Conservation (phyloP, 2,888 invertebrate genomes). For the Clostera curtula region DNA sequence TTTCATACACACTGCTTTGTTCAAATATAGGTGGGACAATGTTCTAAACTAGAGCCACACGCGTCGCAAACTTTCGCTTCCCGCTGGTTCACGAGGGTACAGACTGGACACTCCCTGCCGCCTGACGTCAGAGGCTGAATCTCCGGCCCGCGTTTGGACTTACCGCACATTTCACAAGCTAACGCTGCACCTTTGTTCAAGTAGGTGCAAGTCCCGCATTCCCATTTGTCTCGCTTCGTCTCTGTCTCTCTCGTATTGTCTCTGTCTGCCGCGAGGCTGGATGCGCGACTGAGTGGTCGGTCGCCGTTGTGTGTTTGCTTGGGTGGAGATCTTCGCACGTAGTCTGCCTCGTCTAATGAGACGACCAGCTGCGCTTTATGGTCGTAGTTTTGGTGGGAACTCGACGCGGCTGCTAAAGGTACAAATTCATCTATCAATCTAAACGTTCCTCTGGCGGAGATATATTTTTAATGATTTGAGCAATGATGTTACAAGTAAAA, state of each 20-base stretch:
- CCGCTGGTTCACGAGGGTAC: slow-evolving; percentile 83
- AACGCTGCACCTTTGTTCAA: slow-evolving; percentile 69
- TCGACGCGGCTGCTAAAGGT: too few species aligned
- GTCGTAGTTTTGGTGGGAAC: slow-evolving; percentile 43
- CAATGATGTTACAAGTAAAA: too few species aligned
- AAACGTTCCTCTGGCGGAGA: too few species aligned
- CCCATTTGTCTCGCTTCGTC: slow-evolving; percentile 69
- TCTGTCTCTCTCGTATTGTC: slow-evolving; percentile 14
- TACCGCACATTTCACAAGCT: slow-evolving; percentile 86
- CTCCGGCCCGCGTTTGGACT: slow-evolving; percentile 76
- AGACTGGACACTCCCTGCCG: slow-evolving; percentile 82
- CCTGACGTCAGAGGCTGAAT: slow-evolving; percentile 80
- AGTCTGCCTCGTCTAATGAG: slow-evolving; percentile 57
- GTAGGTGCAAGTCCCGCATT: slow-evolving; percentile 83
- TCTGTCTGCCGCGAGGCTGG: slow-evolving; percentile 19
- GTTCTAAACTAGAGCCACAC: slow-evolving; percentile 79
- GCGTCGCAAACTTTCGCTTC: slow-evolving; percentile 79
- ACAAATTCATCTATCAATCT: too few species aligned
- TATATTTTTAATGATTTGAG: too few species aligned
- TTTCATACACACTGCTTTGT: too few species aligned
- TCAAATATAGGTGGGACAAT: slow-evolving; percentile 85
- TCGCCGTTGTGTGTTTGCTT: slow-evolving; percentile 29
- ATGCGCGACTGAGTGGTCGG: slow-evolving; percentile 23
- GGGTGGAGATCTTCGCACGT: slow-evolving; percentile 32
- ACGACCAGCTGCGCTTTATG: slow-evolving; percentile 61